Percentiles rank a stretch among this genome's conserved stretches.
Conservation (phyloP, 2,888 invertebrate genomes). For the Plutella xylostella region DNA sequence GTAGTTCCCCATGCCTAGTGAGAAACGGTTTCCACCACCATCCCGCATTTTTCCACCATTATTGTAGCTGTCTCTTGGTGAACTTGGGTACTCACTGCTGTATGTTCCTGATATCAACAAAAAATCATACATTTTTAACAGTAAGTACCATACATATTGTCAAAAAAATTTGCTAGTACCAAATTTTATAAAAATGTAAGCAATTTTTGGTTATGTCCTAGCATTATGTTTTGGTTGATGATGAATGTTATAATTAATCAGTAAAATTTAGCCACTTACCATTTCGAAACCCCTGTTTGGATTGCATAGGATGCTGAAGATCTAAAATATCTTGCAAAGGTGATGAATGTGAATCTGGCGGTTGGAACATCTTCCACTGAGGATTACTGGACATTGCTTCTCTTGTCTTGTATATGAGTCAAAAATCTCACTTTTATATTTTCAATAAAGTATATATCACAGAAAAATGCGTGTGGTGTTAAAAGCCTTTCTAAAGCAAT, state of each 20-base stretch:
- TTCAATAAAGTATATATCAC: slow-evolving; percentile 54
- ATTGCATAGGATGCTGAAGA: slow-evolving; percentile 72
- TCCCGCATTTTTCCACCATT: slow-evolving; percentile 41
- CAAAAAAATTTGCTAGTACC: too few species aligned
- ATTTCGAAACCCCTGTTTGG: slow-evolving; percentile 66
- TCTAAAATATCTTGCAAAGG: slow-evolving; percentile 86
- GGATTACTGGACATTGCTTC: slow-evolving; percentile 82
- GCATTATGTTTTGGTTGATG: too few species aligned
- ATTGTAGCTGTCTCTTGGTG: slow-evolving; percentile 54
- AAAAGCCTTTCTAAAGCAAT: slow-evolving; percentile 34
- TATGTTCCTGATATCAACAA: slow-evolving; percentile 43
- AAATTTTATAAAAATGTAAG: too few species aligned
- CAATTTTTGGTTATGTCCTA: too few species aligned
- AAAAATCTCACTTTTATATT: slow-evolving; percentile 49
- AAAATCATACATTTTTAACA: slow-evolving; percentile 1
- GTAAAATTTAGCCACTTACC: slow-evolving; percentile 62
- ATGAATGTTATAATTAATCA: too few species aligned
- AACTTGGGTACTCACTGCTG: slow-evolving; percentile 65
- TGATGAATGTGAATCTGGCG: slow-evolving; percentile 87
- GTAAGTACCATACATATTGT: not conserved
- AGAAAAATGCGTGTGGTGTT: slow-evolving; percentile 54
- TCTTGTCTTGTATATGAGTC: slow-evolving; percentile 54
- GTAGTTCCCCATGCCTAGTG: slow-evolving; percentile 33
- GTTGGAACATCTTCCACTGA: slow-evolving; percentile 93
- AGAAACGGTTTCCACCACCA: slow-evolving; percentile 37